Evolutionary conservation across 2,888 invertebrate genomes (phyloP), one percentile per base, ranked within the genome.

Genomic region (Dione juno): DNA sequence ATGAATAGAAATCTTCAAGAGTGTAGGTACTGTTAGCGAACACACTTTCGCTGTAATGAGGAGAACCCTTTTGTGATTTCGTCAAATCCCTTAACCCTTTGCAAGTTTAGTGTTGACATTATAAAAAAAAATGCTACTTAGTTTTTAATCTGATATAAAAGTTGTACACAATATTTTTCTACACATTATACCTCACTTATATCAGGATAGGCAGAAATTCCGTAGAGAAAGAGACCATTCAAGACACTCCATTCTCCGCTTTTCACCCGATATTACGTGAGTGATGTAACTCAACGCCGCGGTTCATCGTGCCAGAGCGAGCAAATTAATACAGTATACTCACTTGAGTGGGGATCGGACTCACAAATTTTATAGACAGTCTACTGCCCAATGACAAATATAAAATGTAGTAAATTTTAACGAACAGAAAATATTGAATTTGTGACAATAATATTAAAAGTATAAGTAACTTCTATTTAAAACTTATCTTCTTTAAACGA

Each of bases 1-100:
- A n/a, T 69, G 64, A 57, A 69, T 57, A 66, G 70, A 70, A 58
- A 69, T 66, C 52, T 69, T 53, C 21, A 72, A 67, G 67, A 41
- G 45, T 10, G 41, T 2, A 28, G 28, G 28, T 52, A 45, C 52
- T 67, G 67, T 58, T 67, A 57, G 53, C 57, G 67, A 69, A 67
- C 67, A 67, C 69, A 71, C 71, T 74, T 71, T 67, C 57, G 64
- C 66, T 66, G 63, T 73, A 71, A 73, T 71, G 73, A 73, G 73
- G 69, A 63, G 66, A 37, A 53, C 66, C 67, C 71, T 73, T 28
- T 73, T 71, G 69, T 69, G 43, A 74, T 69, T 74, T 74, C 67
- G 71, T 65, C 54, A 71, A 57, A 67, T 71, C 67, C 63, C 50
- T 64, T 67, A 61, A 43, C 70, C 67, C 50, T 64, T 59, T 53